Evolutionary conservation across 1,140 invertebrate genomes (phyloP), one percentile per base, ranked within the genome.

Genomic region (Conus betulinus): DNA sequence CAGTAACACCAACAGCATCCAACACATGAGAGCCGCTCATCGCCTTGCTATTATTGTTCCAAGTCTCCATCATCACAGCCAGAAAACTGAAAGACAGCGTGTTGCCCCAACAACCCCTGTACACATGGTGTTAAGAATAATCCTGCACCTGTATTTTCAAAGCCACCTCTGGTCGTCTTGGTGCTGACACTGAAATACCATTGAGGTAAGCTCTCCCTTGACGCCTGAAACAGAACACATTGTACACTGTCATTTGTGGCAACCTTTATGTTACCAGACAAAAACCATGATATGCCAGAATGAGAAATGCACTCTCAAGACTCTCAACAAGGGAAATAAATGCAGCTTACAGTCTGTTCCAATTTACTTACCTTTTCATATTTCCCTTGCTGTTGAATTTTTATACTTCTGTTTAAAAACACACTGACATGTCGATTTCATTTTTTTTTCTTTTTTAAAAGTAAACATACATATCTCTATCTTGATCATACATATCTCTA

Each of bases 91-190:
- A 39, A 82, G 20, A 52, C 53, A 25, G 20, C 5, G 52, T 83
- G 82, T n/a, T 52, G 25, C n/a, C 52, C 23, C 5, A 83, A 57
- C n/a, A 57, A 53, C 23, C 5, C n/a, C 57, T n/a, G 52, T 82
- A 51, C 17, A 55, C 53, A 8, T 13, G 52, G 51, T 90, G 84
- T 63, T 89, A 93, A 81, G 90, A 91, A 82, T 93, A 94, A 57
- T 93, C 90, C 8, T 92, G 92, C 53, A 94, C 93, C 91, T 91
- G 93, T 74, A 94, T 94, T 57, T 86, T 91, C 15, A 94, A 90
- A 7, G 91, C 90, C 39, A 93, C 92, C 88, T 94, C 93, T 20
- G 88, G 91, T 39, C 91, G 81, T 85, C 86, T 89, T 20, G 67
- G 74, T 51, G 85, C 52, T 87, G 67, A 17, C 27, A 39, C 67